Percentiles rank a stretch among this genome's conserved stretches.
Conservation (phyloP, 2,113 vertebrate species). For the Nerophis lumbriciformis region DNA sequence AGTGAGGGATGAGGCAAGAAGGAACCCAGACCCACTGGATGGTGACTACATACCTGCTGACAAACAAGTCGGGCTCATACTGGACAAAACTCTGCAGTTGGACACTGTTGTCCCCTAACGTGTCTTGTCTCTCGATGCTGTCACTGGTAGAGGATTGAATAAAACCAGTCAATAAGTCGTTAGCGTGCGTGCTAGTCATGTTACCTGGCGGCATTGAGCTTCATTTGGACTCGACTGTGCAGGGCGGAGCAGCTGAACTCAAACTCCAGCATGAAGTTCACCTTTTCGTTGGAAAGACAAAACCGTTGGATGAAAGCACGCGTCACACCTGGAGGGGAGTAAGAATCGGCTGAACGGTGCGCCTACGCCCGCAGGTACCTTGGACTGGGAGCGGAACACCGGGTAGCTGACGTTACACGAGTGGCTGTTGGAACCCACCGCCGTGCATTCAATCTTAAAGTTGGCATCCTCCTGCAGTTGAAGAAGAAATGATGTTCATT, state of each 20-base stretch:
- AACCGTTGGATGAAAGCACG: constrained; percentile 12
- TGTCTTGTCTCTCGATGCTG: constrained; percentile 76
- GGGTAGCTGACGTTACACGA: constrained; percentile 84
- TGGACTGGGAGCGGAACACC: constrained; percentile 81
- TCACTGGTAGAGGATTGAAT: constrained; percentile 65
- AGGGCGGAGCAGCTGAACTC: constrained; percentile 87
- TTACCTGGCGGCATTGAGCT: constrained; percentile 79
- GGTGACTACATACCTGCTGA: constrained; percentile 74
- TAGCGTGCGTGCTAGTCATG: no score
- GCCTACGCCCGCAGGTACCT: constrained; percentile 62
- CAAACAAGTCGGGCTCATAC: constrained; percentile 84
- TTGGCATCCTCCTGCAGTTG: constrained; percentile 70
- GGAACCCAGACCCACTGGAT: no score
- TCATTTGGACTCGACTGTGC: constrained; percentile 75
- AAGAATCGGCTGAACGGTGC: constrained; percentile 9
- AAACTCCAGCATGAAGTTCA: constrained; percentile 85
- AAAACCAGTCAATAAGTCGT: neutral
- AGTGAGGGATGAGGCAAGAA: no score
- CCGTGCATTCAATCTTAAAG: constrained; percentile 82
- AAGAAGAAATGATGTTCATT: neutral
- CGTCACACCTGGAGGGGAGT: constrained; percentile 18
- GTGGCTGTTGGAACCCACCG: constrained; percentile 66
- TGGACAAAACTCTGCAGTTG: constrained; percentile 73
- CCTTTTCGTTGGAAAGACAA: constrained; percentile 59
- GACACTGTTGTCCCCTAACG: constrained; percentile 75